Conservation (phyloP, 2,888 invertebrate genomes). For the Drosophila tripunctata region DNA sequence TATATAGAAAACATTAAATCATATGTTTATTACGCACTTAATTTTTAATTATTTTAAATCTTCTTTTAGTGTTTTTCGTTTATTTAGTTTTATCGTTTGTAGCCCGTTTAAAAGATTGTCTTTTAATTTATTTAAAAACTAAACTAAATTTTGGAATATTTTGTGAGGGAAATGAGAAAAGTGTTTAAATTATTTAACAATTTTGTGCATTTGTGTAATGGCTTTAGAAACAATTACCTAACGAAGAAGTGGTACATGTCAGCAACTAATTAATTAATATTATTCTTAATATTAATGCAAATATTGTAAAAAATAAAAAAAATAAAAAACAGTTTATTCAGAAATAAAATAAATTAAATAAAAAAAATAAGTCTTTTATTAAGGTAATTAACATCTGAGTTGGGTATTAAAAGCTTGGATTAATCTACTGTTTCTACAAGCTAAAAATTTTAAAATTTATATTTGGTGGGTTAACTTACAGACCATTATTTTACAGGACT, state of each 20-base stretch:
- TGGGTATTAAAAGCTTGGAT: too few relatives aligned
- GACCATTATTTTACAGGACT: too few relatives aligned
- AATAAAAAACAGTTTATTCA: constrained; percentile 56
- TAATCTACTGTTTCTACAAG: too few relatives aligned
- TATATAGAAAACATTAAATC: constrained; percentile 51
- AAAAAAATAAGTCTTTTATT: too few relatives aligned
- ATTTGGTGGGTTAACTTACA: too few relatives aligned
- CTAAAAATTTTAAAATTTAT: too few relatives aligned
- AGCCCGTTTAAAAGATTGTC: constrained; percentile 18
- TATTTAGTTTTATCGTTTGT: constrained; percentile 59
- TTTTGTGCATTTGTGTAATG: constrained; percentile 29
- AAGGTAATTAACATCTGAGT: too few relatives aligned
- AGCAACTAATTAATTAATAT: constrained; percentile 24
- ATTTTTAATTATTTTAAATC: constrained; percentile 30
- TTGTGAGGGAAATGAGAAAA: background rate
- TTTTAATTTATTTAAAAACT: constrained; percentile 52
- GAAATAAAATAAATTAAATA: constrained; percentile 66
- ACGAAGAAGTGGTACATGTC: constrained; percentile 53
- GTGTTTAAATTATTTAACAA: constrained; percentile 19
- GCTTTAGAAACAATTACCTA: constrained; percentile 39
- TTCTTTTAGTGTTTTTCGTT: constrained; percentile 47
- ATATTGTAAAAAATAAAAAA: constrained; percentile 64
- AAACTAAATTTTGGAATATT: constrained; percentile 2
- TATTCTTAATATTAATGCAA: constrained; percentile 29
- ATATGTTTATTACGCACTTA: constrained; percentile 32